phyloP scores from a whole-genome alignment of 2,797 vertebrate genomes.

The Eulemur rubriventer region DNA sequence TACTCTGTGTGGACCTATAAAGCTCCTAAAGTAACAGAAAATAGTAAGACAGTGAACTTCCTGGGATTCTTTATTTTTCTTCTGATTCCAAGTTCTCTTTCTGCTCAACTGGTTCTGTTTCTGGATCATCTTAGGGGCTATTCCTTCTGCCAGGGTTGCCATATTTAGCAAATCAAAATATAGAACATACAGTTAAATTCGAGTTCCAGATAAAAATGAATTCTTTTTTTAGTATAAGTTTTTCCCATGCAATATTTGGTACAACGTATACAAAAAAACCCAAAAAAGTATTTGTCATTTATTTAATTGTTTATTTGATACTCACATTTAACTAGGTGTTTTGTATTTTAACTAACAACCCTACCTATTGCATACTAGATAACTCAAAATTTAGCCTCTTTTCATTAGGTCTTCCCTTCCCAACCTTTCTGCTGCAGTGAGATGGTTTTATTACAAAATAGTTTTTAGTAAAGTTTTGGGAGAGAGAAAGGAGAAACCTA shows the following conservation, averaged over 20 bases:
- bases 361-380: neutral
- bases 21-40: neutral
- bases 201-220: constrained; percentile 11
- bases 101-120: neutral
- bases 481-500: neutral
- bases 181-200: neutral
- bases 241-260: neutral
- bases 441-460: neutral
- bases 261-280: neutral
- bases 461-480: neutral
- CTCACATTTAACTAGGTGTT: neutral
- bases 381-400: neutral
- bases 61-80: neutral
- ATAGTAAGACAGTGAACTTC: neutral
- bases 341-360: neutral
- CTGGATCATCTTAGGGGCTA: neutral
- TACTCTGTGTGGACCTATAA: neutral
- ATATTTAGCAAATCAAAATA: neutral
- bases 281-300: neutral
- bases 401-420: neutral
- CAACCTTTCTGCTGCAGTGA: neutral
- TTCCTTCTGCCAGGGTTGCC: neutral
- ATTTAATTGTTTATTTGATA: neutral
- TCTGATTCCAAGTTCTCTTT: neutral
- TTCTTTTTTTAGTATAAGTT: neutral